These are phyloP conservation scores for Cromileptes altivelis DNA, from an alignment of 2,113 vertebrate species.

Conservation along the genomic window DNA sequence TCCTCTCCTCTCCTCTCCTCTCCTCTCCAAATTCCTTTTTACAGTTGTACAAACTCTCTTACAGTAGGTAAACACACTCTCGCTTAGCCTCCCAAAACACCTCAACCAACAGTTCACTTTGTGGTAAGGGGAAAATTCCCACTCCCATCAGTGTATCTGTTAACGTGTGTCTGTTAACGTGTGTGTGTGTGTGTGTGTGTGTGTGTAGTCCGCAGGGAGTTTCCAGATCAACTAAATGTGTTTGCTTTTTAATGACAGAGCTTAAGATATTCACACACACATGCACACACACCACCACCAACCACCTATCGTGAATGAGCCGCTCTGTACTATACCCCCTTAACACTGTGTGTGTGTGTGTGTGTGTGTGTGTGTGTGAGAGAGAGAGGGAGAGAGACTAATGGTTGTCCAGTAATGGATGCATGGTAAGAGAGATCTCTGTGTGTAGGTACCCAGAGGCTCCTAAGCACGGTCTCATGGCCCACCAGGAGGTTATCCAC, in stretches of 20 bases:
- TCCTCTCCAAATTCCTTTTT: constrained; percentile 66
- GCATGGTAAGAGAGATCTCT: constrained; percentile 67
- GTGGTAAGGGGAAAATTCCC: constrained; percentile 72
- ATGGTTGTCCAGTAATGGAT: constrained; percentile 71
- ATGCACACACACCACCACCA: constrained; percentile 39
- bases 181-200: constrained; percentile 52
- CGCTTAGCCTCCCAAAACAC: constrained; percentile 65
- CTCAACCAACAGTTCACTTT: constrained; percentile 72
- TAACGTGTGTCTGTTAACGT: constrained; percentile 32
- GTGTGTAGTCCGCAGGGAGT: constrained; percentile 70
- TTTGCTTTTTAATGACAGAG: constrained; percentile 82
- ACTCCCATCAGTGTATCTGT: constrained; percentile 60
- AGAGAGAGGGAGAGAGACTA: constrained; percentile 45
- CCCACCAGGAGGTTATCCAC: constrained; percentile 69
- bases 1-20: neutral
- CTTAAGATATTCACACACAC: constrained; percentile 80
- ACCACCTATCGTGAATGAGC: constrained; percentile 75
- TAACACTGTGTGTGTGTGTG: constrained; percentile 21
- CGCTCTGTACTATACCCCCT: constrained; percentile 50
- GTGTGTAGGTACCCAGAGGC: constrained; percentile 64
- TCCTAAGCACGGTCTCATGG: constrained; percentile 66
- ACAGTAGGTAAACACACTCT: constrained; percentile 72
- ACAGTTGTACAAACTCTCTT: constrained; percentile 77
- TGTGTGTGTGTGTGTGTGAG: constrained; percentile 30
- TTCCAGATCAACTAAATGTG: constrained; percentile 79